Evolutionary conservation across 2,797 vertebrate species (phyloP).

Genomic region (Graptemys geographica): DNA sequence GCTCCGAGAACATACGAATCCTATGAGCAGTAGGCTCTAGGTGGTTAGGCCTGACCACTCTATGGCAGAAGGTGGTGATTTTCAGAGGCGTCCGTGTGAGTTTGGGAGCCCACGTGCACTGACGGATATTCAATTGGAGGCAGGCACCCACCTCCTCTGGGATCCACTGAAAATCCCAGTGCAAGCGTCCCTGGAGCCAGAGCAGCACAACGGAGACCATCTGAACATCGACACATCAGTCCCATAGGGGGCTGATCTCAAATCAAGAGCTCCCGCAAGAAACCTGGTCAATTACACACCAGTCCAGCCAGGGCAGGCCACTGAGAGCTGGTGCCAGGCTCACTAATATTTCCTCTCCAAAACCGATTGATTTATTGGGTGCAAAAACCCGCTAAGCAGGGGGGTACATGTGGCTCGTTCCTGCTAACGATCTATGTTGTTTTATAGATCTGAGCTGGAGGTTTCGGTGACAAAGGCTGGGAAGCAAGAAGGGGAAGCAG

Average conservation of each 20-base stretch:
- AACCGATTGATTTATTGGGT: neutral
- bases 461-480: neutral
- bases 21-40: neutral
- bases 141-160: neutral
- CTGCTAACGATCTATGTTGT: neutral
- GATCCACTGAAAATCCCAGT: neutral
- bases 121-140: neutral
- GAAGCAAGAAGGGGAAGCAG: neutral
- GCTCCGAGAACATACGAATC: neutral
- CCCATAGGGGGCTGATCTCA: neutral
- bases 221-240: neutral
- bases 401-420: too few relatives aligned
- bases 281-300: neutral
- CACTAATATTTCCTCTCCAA: neutral
- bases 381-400: neutral
- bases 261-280: neutral
- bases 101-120: neutral
- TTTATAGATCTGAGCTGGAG: neutral
- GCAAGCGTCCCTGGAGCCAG: neutral
- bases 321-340: neutral
- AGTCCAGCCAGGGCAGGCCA: neutral
- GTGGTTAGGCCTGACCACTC: neutral
- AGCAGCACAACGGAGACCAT: neutral
- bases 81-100: neutral
- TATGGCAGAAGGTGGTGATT: neutral